A percentile compares a stretch with the other conserved stretches of the same genome.
Evolutionary conservation across 2,888 invertebrate genomes (phyloP).

Genomic region (Smittia aterrima): DNA sequence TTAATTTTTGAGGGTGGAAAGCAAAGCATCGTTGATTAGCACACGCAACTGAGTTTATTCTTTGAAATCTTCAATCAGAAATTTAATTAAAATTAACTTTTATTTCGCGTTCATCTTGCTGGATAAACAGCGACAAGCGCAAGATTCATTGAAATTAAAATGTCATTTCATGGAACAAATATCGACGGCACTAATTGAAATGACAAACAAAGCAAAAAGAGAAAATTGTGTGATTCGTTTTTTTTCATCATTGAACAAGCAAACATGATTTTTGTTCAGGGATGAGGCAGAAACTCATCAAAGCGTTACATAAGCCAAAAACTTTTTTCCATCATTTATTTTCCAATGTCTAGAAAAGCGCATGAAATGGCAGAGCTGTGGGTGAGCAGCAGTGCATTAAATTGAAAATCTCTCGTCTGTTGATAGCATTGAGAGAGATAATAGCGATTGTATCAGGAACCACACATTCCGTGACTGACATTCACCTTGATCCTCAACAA

Average conservation of each 20-base stretch:
- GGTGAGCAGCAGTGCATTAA: constrained; percentile 36
- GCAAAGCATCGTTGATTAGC: constrained; percentile 8
- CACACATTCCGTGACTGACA: neutral
- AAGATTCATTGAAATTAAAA: constrained; percentile 14
- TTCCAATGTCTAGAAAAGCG: neutral
- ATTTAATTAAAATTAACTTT: neutral
- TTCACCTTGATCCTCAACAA: no score
- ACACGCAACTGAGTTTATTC: neutral
- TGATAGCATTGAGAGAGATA: neutral
- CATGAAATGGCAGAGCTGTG: neutral
- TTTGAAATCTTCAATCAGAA: neutral
- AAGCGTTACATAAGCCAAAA: neutral
- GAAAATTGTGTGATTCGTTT: neutral
- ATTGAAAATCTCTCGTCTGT: constrained; percentile 26
- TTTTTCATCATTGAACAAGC: neutral
- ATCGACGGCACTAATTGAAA: constrained; percentile 6
- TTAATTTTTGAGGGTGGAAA: neutral
- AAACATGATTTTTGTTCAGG: neutral
- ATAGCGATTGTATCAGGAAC: neutral
- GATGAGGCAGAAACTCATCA: neutral
- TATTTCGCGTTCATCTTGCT: no score
- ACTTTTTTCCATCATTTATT: neutral
- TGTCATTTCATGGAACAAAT: neutral
- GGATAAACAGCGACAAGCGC: neutral
- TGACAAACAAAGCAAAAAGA: neutral